Evolutionary conservation across 2,888 invertebrate species (phyloP).

Genomic region (Serripes groenlandicus): DNA sequence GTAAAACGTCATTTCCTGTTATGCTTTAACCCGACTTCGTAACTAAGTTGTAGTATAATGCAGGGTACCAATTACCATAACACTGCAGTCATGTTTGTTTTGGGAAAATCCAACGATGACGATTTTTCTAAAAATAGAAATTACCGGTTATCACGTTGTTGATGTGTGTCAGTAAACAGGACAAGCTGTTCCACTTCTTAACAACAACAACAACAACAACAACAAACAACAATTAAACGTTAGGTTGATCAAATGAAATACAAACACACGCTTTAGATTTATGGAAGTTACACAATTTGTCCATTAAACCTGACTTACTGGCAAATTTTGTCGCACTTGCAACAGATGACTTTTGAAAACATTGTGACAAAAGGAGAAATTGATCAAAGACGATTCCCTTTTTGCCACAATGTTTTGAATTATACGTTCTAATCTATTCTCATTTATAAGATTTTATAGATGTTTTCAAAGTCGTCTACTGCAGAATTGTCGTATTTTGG

Average conservation of each 20-base stretch:
- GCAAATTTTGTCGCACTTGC: too few relatives aligned
- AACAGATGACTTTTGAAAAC: too few relatives aligned
- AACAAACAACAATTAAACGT: too few relatives aligned
- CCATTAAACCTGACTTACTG: too few relatives aligned
- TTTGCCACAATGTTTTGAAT: background rate
- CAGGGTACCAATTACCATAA: background rate
- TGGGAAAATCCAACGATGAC: background rate
- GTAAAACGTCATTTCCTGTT: conserved; percentile 14
- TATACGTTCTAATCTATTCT: background rate
- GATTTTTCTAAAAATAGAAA: conserved; percentile 17
- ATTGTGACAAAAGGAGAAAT: too few relatives aligned
- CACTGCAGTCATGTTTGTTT: too few relatives aligned
- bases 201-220: too few relatives aligned
- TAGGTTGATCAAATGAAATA: too few relatives aligned
- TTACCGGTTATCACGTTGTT: conserved; percentile 4
- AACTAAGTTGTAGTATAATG: background rate
- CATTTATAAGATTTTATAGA: too few relatives aligned
- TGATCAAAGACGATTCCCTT: background rate
- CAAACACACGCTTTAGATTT: background rate
- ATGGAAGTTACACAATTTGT: too few relatives aligned
- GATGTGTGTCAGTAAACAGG: conserved; percentile 3
- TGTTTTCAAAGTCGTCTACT: too few relatives aligned
- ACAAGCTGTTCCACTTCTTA: conserved; percentile 6
- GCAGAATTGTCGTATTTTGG: too few relatives aligned
- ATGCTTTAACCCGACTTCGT: background rate